Conservation (phyloP, 2,113 vertebrate genomes). For the Datnioides undecimradiatus region DNA sequence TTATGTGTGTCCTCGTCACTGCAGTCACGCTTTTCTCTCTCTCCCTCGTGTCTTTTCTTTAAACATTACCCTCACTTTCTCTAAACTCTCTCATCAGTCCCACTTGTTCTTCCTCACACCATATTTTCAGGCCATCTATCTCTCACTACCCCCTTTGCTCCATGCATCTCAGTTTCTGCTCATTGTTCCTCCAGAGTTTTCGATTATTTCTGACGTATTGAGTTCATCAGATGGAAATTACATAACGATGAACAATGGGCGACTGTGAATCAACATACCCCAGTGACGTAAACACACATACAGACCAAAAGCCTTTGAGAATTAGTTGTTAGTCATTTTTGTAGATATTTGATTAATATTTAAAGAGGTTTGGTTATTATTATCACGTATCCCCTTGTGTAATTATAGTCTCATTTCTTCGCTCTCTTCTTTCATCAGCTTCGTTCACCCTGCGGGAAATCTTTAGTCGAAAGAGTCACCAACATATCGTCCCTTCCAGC, state of each 20-base stretch:
- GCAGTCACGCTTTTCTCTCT: conserved; percentile 14
- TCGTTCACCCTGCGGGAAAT: conserved; percentile 22
- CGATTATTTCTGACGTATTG: conserved; percentile 60
- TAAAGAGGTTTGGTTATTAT: conserved; percentile 49
- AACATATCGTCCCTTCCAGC: not conserved
- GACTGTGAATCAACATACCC: conserved; percentile 45
- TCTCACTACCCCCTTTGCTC: not conserved
- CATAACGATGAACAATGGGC: conserved; percentile 56
- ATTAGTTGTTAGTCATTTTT: conserved; percentile 30
- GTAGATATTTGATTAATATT: conserved; percentile 54
- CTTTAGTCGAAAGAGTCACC: not conserved
- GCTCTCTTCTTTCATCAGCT: conserved; percentile 16
- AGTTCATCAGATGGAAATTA: conserved; percentile 65
- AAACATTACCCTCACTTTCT: not conserved
- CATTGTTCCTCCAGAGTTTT: conserved; percentile 32
- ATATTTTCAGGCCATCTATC: conserved; percentile 20
- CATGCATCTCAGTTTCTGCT: not conserved
- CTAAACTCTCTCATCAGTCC: conserved; percentile 27
- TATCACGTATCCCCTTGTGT: conserved; percentile 5
- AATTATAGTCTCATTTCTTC: not conserved
- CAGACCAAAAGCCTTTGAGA: conserved; percentile 20
- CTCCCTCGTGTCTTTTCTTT: not conserved
- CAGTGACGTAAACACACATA: conserved; percentile 22
- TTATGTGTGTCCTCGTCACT: not conserved
- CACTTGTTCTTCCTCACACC: conserved; percentile 3